Conservation (phyloP, 2,113 vertebrate species). For the Labeo rohita region DNA sequence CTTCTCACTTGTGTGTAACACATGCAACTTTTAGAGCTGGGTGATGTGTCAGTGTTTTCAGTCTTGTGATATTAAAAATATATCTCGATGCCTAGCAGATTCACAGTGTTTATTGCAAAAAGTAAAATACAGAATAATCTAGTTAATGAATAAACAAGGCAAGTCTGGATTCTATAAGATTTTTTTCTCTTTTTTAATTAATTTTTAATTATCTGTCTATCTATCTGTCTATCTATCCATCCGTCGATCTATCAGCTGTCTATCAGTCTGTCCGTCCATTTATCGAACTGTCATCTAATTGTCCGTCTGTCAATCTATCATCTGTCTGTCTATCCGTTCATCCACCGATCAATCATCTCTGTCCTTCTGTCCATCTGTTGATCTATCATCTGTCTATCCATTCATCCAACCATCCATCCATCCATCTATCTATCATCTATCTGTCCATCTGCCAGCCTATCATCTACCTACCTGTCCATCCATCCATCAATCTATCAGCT, state of each 20-base stretch:
- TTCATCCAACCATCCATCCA: neutral
- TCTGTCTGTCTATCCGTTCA: neutral
- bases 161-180: too few relatives aligned
- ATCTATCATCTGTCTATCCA: neutral
- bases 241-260: too few relatives aligned
- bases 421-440: too few relatives aligned
- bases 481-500: too few relatives aligned
- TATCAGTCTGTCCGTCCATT: neutral
- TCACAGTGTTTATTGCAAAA: neutral
- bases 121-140: too few relatives aligned
- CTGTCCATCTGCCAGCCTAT: too few relatives aligned
- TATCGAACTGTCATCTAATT: too few relatives aligned
- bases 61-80: neutral
- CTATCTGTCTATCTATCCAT: neutral
- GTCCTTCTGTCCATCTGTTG: fast-evolving
- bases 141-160: too few relatives aligned
- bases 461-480: neutral
- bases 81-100: neutral
- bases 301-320: too few relatives aligned
- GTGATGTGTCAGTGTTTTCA: neutral
- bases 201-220: neutral
- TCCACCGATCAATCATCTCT: neutral
- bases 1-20: conserved; percentile 22
- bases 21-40: neutral
- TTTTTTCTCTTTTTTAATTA: too few relatives aligned